Evolutionary conservation across 1,140 invertebrate species (phyloP).

Genomic region (Pollicipes pollicipes): DNA sequence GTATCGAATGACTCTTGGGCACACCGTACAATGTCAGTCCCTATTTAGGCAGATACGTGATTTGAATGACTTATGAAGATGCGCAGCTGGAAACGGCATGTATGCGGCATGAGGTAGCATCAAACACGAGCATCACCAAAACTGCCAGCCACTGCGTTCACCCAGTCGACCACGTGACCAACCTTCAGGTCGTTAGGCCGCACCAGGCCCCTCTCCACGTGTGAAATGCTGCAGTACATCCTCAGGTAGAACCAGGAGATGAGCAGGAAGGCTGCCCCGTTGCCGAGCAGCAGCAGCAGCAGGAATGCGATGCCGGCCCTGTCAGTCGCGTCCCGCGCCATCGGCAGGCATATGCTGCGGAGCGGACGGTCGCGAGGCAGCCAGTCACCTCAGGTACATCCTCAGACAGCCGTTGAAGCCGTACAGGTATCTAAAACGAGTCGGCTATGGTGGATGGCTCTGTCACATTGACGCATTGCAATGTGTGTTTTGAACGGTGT

Average conservation of each 20-base stretch:
- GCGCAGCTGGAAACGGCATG: too few species aligned
- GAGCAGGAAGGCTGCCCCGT: constrained; percentile 51
- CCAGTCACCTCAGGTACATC: background rate
- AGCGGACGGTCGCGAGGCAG: background rate
- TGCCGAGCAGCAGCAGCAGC: constrained; percentile 46
- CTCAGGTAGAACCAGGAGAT: constrained; percentile 63
- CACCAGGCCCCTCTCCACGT: background rate
- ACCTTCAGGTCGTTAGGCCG: background rate
- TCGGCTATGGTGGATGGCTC: too few species aligned
- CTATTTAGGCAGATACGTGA: too few species aligned
- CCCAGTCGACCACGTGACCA: too few species aligned
- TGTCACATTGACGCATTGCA: too few species aligned
- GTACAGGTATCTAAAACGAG: background rate
- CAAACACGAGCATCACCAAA: too few species aligned
- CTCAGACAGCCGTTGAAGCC: background rate
- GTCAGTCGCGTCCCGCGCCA: constrained; percentile 43
- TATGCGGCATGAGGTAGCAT: too few species aligned
- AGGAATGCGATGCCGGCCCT: constrained; percentile 47
- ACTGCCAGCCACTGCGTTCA: too few species aligned
- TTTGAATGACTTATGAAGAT: too few species aligned
- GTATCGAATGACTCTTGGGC: too few species aligned
- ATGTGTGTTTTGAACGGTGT: too few species aligned
- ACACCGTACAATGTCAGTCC: too few species aligned
- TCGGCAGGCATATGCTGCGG: constrained; percentile 50
- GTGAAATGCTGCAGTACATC: constrained; percentile 54